Evolutionary conservation across 2,888 invertebrate genomes (phyloP).

Genomic region (Neoscelio sp.): DNA sequence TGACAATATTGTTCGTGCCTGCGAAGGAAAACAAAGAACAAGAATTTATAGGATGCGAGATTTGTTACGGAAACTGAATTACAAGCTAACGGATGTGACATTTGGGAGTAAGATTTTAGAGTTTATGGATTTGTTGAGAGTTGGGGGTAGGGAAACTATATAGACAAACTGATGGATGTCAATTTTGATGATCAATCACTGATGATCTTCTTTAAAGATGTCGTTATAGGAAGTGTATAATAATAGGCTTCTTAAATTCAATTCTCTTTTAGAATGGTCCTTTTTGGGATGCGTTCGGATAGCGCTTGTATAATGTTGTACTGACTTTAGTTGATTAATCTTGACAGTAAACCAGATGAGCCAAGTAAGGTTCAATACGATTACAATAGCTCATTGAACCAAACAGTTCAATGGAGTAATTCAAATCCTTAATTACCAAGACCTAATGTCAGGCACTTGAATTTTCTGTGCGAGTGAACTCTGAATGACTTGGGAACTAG

Average conservation of each 20-base stretch:
- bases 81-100: conserved; percentile 26
- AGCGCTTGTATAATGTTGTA: too few relatives aligned
- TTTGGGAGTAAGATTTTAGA: conserved; percentile 12
- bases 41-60: conserved; percentile 8
- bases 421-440: conserved; percentile 24
- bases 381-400: conserved; percentile 15
- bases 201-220: too few relatives aligned
- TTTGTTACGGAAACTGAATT: conserved; percentile 10
- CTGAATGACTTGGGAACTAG: conserved; percentile 14
- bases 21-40: conserved; percentile 6
- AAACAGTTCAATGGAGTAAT: conserved; percentile 20
- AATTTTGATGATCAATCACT: too few relatives aligned
- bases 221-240: too few relatives aligned
- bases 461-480: too few relatives aligned
- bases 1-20: conserved; percentile 18
- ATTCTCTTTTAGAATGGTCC: too few relatives aligned
- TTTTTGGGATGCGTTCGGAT: too few relatives aligned
- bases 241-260: too few relatives aligned
- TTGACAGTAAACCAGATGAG: too few relatives aligned
- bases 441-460: not conserved
- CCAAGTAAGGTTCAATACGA: too few relatives aligned
- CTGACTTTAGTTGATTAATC: too few relatives aligned
- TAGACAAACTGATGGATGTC: too few relatives aligned
- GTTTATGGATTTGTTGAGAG: conserved; percentile 7
- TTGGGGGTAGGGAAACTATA: conserved; percentile 7